phyloP scores from a whole-genome alignment of 2,113 vertebrate species.

The Vidua chalybeata region DNA sequence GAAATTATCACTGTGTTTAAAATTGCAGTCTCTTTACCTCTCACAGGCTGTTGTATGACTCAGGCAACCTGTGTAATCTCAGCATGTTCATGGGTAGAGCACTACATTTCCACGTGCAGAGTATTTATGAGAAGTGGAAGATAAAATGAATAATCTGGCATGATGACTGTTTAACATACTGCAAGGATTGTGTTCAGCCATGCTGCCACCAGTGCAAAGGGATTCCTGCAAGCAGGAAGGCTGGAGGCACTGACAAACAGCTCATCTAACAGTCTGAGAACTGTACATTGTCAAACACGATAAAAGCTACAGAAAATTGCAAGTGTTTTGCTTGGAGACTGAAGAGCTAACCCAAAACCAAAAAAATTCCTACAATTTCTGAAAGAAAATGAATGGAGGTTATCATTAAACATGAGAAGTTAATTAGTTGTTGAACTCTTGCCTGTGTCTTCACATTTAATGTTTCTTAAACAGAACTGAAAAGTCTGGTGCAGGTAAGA shows the following conservation, averaged over 20 bases:
- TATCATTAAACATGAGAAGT: not conserved
- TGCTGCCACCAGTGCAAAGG: not conserved
- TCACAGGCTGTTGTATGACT: not conserved
- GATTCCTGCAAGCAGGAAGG: not conserved
- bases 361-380: not conserved
- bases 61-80: not conserved
- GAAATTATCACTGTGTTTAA: not conserved
- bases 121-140: not conserved
- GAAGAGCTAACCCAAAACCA: not conserved
- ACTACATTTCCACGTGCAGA: not conserved
- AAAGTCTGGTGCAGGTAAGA: not conserved
- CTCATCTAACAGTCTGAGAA: not conserved
- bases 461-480: not conserved
- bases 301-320: not conserved
- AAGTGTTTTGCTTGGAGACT: not conserved
- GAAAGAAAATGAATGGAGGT: not conserved
- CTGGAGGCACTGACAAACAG: not conserved
- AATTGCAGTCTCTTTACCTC: not conserved
- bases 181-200: not conserved
- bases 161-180: not conserved
- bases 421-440: not conserved
- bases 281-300: not conserved
- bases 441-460: not conserved
- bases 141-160: not conserved
- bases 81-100: not conserved